These are phyloP conservation scores for Takifugu ocellatus DNA, from an alignment of 2,797 vertebrate genomes.

Conservation along the genomic window DNA sequence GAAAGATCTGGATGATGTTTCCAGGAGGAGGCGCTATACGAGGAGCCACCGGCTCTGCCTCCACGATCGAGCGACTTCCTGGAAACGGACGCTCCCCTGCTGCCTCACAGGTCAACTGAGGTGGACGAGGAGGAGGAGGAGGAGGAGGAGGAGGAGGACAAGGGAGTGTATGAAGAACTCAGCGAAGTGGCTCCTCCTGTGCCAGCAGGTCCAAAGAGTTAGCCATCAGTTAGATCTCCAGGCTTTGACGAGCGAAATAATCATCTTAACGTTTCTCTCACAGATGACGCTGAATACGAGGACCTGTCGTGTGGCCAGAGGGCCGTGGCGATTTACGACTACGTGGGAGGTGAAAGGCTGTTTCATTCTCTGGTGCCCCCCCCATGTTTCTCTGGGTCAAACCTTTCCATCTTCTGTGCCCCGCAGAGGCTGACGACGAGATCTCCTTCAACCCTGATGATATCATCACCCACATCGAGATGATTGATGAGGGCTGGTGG, in stretches of 20 bases:
- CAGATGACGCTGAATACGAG: slow-evolving; percentile 74
- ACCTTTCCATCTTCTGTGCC: slow-evolving; percentile 1
- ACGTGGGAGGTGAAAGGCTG: slow-evolving; percentile 82
- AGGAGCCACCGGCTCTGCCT: slow-evolving; percentile 78
- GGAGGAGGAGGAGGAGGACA: slow-evolving; percentile 24
- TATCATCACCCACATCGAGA: slow-evolving; percentile 87
- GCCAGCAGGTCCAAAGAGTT: slow-evolving; percentile 39
- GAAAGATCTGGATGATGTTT: not conserved
- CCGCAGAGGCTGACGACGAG: slow-evolving; percentile 88
- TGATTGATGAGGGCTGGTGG: slow-evolving; percentile 95
- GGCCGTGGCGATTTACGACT: slow-evolving; percentile 89
- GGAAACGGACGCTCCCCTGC: slow-evolving; percentile 15
- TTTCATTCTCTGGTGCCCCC: not conserved
- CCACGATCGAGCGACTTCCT: slow-evolving; percentile 58
- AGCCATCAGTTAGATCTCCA: not conserved
- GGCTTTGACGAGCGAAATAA: not conserved
- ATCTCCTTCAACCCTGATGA: slow-evolving; percentile 89
- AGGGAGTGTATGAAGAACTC: slow-evolving; percentile 54
- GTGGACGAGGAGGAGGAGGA: slow-evolving; percentile 25
- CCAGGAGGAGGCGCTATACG: slow-evolving; percentile 67
- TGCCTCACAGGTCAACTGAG: slow-evolving; percentile 11
- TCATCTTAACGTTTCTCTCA: not conserved
- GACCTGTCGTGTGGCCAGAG: slow-evolving; percentile 61
- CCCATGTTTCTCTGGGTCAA: not conserved
- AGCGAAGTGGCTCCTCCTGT: not conserved